A percentile compares a stretch with the other conserved stretches of the same genome.
These are phyloP conservation scores for Periplaneta americana DNA, from an alignment of 1,140 invertebrate species.

Conservation along the genomic window DNA sequence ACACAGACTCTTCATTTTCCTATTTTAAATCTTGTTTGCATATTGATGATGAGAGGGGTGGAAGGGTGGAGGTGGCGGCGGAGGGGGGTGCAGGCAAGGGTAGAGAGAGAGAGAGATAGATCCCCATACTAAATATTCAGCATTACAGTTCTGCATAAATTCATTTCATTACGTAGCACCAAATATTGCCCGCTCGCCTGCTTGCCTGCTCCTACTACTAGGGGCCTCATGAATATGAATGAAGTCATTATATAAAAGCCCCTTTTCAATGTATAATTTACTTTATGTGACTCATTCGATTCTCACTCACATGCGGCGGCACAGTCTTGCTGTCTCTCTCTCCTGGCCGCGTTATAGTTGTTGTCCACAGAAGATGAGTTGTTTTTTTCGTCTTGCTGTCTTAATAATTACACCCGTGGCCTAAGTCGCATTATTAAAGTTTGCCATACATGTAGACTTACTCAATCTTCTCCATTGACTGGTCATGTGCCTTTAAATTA, in stretches of 20 bases:
- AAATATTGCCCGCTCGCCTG: constrained; percentile 12
- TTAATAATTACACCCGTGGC: neutral
- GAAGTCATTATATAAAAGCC: constrained; percentile 18
- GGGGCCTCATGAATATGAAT: constrained; percentile 17
- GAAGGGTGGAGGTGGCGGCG: neutral
- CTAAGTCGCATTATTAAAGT: too few species aligned
- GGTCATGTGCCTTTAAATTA: too few species aligned
- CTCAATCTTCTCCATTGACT: too few species aligned
- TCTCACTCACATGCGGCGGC: constrained; percentile 16
- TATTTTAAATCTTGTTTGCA: constrained; percentile 19
- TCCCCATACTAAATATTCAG: constrained; percentile 15
- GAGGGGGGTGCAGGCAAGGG: neutral
- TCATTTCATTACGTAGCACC: constrained; percentile 17
- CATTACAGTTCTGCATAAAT: constrained; percentile 19
- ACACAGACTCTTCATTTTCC: constrained; percentile 18
- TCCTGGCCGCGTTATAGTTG: neutral
- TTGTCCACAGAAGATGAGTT: neutral
- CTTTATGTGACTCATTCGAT: constrained; percentile 19
- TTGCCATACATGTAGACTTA: too few species aligned
- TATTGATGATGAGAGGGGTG: constrained; percentile 13
- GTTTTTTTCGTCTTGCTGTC: neutral
- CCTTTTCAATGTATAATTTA: constrained; percentile 19
- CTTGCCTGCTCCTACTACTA: neutral
- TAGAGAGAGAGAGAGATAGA: neutral
- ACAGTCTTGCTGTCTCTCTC: neutral